Evolutionary conservation across 2,113 vertebrate genomes (phyloP).

Genomic region (Chaetops frenatus): DNA sequence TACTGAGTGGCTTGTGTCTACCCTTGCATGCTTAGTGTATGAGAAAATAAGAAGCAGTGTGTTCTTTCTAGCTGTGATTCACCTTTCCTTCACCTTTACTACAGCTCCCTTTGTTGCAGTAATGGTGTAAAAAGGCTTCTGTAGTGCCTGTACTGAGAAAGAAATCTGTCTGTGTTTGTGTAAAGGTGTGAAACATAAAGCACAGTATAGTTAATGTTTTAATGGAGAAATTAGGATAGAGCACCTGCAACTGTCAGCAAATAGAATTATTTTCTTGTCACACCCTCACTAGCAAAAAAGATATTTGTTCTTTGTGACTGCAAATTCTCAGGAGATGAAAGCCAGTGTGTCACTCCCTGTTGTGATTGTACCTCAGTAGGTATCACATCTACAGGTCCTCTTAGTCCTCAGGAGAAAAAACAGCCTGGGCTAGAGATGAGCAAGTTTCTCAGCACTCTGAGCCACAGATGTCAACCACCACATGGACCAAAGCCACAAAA

Average conservation of each 20-base stretch:
- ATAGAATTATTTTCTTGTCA: background rate
- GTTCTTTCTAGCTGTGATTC: background rate
- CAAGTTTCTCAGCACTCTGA: background rate
- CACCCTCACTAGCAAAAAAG: background rate
- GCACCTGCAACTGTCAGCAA: background rate
- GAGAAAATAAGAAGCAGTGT: background rate
- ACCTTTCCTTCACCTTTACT: background rate
- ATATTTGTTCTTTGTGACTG: background rate
- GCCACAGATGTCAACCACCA: background rate
- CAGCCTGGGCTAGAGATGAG: background rate
- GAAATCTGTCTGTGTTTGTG: background rate
- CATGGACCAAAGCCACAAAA: background rate
- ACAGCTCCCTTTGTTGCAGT: background rate
- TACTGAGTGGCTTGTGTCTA: background rate
- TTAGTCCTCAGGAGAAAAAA: background rate
- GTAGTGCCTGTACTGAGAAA: background rate
- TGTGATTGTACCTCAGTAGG: background rate
- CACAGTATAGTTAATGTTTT: background rate
- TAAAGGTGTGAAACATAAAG: background rate
- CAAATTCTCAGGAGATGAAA: background rate
- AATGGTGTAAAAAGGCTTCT: background rate
- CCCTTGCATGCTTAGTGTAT: background rate
- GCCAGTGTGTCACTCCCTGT: background rate
- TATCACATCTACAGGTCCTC: background rate
- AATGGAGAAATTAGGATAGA: background rate